A percentile compares a stretch with the other conserved stretches of the same genome.
These are phyloP conservation scores for Caenorhabditis imperialis DNA, from an alignment of 2,888 invertebrate genomes.

Conservation along the genomic window DNA sequence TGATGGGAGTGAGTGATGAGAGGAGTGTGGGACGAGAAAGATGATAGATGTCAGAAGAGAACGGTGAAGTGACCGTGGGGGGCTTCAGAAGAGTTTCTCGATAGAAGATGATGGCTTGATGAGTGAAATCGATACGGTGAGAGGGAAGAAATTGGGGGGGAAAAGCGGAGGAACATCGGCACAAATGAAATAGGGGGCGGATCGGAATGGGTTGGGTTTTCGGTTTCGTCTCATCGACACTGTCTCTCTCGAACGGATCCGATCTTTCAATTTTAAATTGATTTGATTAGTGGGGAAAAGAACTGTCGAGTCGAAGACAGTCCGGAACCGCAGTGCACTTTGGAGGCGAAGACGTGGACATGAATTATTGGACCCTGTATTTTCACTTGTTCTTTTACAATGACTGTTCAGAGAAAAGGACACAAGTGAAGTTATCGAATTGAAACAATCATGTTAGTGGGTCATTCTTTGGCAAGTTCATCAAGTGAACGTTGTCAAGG, in stretches of 20 bases:
- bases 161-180: not conserved
- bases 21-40: no score
- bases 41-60: no score
- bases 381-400: no score
- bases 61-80: no score
- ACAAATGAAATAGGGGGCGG: not conserved
- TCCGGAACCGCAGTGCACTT: not conserved
- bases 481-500: no score
- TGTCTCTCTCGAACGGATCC: not conserved
- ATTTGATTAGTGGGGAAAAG: not conserved
- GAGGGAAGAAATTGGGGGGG: not conserved
- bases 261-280: no score
- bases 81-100: no score
- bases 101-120: no score
- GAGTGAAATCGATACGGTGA: no score
- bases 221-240: not conserved
- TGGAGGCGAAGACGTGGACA: not conserved
- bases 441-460: conserved; percentile 29
- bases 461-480: conserved; percentile 24
- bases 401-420: no score
- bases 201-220: not conserved
- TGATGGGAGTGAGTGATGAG: not conserved
- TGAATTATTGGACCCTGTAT: not conserved
- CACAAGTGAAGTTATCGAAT: no score
- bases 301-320: not conserved